phyloP scores from a whole-genome alignment of 2,888 invertebrate species.

The Apomyelois bistriatella region DNA sequence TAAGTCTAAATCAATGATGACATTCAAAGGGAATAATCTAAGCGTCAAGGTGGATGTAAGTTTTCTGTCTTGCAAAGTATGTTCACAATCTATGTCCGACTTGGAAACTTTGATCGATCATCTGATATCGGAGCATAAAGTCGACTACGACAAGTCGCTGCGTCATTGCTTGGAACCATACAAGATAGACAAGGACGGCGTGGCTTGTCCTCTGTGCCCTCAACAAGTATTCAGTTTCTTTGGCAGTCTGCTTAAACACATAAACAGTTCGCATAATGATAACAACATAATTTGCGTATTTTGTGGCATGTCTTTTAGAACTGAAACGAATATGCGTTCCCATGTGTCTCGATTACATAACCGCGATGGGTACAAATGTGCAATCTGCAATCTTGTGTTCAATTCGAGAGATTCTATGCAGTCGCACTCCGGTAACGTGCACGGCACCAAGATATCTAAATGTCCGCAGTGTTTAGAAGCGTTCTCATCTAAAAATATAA shows the following conservation, averaged over 20 bases:
- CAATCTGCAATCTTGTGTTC: conserved; percentile 40
- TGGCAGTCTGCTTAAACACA: conserved; percentile 55
- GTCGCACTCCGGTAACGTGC: conserved; percentile 46
- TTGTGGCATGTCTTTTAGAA: conserved; percentile 51
- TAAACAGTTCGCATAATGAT: conserved; percentile 61
- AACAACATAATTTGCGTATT: conserved; percentile 66
- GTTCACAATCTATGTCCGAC: conserved; percentile 38
- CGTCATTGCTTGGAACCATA: conserved; percentile 58
- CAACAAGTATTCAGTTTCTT: conserved; percentile 55
- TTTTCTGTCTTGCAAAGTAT: conserved; percentile 51
- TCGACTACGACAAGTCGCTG: conserved; percentile 55
- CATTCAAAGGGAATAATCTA: conserved; percentile 61
- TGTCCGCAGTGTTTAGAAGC: conserved; percentile 53
- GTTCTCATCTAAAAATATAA: conserved; percentile 49
- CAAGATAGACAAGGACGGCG: conserved; percentile 56
- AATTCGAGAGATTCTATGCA: conserved; percentile 37
- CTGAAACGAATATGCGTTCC: conserved; percentile 49
- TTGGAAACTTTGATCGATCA: conserved; percentile 56
- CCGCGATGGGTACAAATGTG: conserved; percentile 40
- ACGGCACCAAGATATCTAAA: conserved; percentile 44
- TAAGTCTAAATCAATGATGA: conserved; percentile 57
- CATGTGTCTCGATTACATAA: conserved; percentile 49
- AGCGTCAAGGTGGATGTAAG: conserved; percentile 60
- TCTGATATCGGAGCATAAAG: conserved; percentile 51
- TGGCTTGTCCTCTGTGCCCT: conserved; percentile 57